A percentile compares a stretch with the other conserved stretches of the same genome.
These are phyloP conservation scores for Ornithoptera priamus DNA, from an alignment of 2,888 invertebrate genomes.

Conservation along the genomic window DNA sequence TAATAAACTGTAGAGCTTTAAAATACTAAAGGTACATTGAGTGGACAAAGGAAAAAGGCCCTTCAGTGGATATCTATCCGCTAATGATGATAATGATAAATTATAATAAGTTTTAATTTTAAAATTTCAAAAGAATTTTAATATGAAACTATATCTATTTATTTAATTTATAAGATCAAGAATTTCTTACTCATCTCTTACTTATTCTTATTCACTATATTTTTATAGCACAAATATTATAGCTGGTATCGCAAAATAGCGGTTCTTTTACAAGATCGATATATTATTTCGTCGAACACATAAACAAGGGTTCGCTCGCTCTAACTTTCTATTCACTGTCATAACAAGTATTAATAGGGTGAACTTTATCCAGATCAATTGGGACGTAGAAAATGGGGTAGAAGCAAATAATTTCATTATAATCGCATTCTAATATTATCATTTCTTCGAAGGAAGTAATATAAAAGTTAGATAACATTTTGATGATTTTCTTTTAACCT, in stretches of 20 bases:
- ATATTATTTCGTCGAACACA: constrained; percentile 2
- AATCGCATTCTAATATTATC: background rate
- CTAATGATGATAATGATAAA: no score
- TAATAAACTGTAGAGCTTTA: no score
- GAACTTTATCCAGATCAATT: constrained; percentile 1
- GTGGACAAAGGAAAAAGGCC: no score
- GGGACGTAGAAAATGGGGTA: background rate
- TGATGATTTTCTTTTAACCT: no score
- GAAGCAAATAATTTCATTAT: background rate
- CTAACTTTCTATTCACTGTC: constrained; percentile 1
- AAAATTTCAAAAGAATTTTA: no score
- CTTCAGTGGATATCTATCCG: no score
- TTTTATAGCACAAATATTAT: background rate
- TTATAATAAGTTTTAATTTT: no score
- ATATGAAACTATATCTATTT: background rate
- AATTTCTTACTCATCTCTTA: background rate
- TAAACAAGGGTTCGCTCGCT: background rate
- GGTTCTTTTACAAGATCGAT: background rate
- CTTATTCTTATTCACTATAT: background rate
- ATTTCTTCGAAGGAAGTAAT: background rate
- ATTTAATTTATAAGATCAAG: background rate
- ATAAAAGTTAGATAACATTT: background rate
- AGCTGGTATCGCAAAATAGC: background rate
- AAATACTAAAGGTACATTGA: no score
- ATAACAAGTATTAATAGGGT: constrained; percentile 11